Base-by-base conservation (phyloP, 2,113 vertebrate genomes). In the Sinocyclocheilus anshuiensis region DNA sequence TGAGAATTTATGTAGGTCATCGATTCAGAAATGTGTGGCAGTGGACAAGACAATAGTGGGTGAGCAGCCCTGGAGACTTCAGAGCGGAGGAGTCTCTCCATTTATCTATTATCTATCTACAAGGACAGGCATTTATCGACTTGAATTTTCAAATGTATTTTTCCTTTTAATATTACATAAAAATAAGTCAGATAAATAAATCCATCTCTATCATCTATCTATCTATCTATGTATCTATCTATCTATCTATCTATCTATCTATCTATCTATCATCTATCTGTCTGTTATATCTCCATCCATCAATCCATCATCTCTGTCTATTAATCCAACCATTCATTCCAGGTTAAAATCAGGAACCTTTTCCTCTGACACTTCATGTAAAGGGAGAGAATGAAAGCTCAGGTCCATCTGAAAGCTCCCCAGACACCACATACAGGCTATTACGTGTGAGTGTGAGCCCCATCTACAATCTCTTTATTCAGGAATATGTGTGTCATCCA, bases 1-100 rank as follows among this genome's bases (percentile, higher is more conserved):
- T 11, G 48, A 55, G 85, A 77, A 63, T 83, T 59, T 88, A 94
- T 93, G 90, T 94, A 93, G 93, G 93, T 93, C 93, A 92, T 65
- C 89, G 33, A 89, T 89, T 90, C 50, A 87, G 81, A 93, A 93
- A 93, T 93, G 91, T 93, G 83, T 93, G 93, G 92, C 91, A 94
- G 91, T 92, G 89, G 89, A 90, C 88, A 72, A 91, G 80, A 65
- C 16, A 10, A 72, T 29, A 83, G 33, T 86, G 75, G 33, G 55
- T 78, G 5, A 75, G 63, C 55, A 76, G 81, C 74, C 59, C 86
- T 55, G 83, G n/a, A 83, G 36, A 75, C 81, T 39, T 72, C 22
- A 50, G 53, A 42, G 77, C 6, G 39, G 36, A 26, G 48, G 45
- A 48, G 45, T 48, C 45, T 12, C 45, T 48, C 11, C 11, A 48